phyloP scores from a whole-genome alignment of 2,113 vertebrate species.

The Craseonycteris thonglongyai region DNA sequence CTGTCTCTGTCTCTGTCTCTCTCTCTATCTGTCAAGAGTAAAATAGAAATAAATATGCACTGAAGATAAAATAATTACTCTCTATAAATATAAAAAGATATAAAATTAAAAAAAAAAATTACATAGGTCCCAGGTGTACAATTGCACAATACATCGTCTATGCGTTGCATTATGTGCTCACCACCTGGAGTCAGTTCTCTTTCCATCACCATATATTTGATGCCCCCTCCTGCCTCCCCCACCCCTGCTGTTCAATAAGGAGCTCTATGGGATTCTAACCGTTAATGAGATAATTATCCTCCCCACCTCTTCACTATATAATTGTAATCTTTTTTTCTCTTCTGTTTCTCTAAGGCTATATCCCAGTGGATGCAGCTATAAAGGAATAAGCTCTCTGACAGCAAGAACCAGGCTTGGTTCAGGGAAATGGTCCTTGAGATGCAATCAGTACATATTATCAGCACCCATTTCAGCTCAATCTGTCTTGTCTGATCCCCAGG shows the following conservation, averaged over 20 bases:
- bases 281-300: neutral
- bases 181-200: no score
- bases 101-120: no score
- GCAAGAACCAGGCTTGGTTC: neutral
- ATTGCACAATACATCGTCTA: no score
- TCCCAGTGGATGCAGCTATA: neutral
- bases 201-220: no score
- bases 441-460: neutral
- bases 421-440: slow-evolving; percentile 43
- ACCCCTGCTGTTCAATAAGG: neutral
- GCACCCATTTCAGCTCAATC: neutral
- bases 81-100: no score
- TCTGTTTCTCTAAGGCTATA: neutral
- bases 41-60: no score
- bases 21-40: no score
- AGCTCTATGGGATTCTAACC: neutral
- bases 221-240: no score
- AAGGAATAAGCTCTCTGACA: neutral
- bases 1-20: no score
- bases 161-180: no score
- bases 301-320: neutral
- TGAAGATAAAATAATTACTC: no score
- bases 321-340: neutral
- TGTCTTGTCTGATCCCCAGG: neutral
- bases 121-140: no score